Evolutionary conservation across 64 coral and sea anemone species (phyloP).

Genomic region (Cladopsammia gracilis): DNA sequence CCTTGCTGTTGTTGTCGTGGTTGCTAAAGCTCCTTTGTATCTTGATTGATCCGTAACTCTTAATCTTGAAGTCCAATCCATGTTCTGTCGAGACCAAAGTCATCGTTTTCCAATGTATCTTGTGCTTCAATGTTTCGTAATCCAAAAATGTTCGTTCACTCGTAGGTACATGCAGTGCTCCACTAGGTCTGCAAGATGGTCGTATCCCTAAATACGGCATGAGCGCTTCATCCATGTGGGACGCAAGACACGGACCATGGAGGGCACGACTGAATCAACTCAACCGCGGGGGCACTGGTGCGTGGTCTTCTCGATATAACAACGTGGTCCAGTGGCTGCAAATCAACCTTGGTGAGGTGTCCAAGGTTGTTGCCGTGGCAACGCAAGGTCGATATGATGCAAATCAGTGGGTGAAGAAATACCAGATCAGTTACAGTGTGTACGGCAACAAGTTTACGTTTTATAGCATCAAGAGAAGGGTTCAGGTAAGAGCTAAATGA

Average conservation of each 20-base stretch:
- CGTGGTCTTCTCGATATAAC: conserved; percentile 54
- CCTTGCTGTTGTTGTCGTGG: no score
- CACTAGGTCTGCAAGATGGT: conserved; percentile 61
- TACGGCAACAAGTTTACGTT: conserved; percentile 33
- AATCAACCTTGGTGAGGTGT: conserved; percentile 33
- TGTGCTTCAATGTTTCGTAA: no score
- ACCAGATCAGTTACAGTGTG: conserved; percentile 55
- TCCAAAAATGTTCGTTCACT: background rate
- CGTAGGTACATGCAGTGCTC: conserved; percentile 47
- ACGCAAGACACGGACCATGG: conserved; percentile 49
- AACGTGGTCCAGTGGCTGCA: conserved; percentile 67
- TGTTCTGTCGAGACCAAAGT: no score
- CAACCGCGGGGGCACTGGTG: conserved; percentile 50
- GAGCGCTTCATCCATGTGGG: conserved; percentile 58
- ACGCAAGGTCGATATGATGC: conserved; percentile 79
- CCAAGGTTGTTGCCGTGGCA: conserved; percentile 42
- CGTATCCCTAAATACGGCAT: conserved; percentile 50
- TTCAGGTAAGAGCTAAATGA: background rate
- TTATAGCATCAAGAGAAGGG: conserved; percentile 54
- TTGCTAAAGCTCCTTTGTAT: no score
- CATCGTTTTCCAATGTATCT: no score
- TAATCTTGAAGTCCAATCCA: no score
- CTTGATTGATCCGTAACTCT: no score
- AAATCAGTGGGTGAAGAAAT: conserved; percentile 76
- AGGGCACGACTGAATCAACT: conserved; percentile 56